These are phyloP conservation scores for Numenius phaeopus DNA, from an alignment of 2,797 vertebrate species.

Conservation along the genomic window DNA sequence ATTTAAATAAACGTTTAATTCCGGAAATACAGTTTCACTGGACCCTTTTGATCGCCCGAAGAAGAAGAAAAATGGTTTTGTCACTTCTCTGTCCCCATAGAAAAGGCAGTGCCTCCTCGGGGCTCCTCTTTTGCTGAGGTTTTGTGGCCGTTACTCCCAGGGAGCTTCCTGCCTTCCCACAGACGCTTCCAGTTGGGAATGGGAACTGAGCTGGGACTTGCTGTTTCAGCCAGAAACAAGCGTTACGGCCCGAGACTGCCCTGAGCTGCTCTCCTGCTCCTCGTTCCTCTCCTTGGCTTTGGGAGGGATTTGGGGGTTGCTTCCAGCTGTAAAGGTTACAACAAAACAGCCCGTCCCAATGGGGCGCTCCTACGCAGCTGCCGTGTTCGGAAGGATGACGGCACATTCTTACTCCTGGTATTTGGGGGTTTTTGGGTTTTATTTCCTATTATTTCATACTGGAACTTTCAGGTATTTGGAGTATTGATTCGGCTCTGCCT, in stretches of 20 bases:
- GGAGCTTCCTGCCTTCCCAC: neutral
- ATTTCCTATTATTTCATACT: neutral
- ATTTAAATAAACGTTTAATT: conserved; percentile 75
- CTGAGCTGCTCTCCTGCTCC: neutral
- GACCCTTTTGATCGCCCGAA: neutral
- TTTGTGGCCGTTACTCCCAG: fast-evolving
- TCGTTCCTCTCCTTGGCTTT: fast-evolving
- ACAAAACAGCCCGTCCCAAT: neutral
- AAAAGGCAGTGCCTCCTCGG: neutral
- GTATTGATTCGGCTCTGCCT: neutral
- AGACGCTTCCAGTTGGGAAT: neutral
- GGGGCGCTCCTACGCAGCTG: neutral
- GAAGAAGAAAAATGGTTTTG: neutral
- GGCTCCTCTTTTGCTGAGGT: neutral
- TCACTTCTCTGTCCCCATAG: neutral
- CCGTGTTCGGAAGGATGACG: neutral
- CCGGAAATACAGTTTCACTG: neutral
- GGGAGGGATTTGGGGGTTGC: neutral
- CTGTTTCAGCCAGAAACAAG: neutral
- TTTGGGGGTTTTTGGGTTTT: neutral
- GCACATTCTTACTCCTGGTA: fast-evolving
- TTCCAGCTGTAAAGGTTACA: neutral
- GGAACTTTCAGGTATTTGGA: neutral
- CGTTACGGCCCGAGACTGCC: neutral
- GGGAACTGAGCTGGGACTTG: neutral